Evolutionary conservation across 2,113 vertebrate genomes (phyloP).

Genomic region (Odocoileus hemionus): DNA sequence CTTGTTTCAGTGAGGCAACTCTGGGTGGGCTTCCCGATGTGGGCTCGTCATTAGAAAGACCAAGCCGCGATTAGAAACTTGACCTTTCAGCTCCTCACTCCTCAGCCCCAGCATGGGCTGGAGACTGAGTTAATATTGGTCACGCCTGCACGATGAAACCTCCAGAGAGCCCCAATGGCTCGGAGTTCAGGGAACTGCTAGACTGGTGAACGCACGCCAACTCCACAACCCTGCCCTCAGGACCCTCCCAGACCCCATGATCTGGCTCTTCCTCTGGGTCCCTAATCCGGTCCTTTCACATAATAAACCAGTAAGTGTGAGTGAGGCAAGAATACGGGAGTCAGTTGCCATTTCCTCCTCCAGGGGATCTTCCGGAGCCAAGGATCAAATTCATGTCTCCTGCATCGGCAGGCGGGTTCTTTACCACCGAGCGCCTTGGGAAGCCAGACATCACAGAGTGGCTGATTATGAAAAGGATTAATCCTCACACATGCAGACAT

Average conservation of each 20-base stretch:
- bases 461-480: accelerated
- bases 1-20: background rate
- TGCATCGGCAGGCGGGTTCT: accelerated
- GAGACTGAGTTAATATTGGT: no score
- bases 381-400: background rate
- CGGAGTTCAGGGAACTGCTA: accelerated
- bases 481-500: accelerated
- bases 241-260: accelerated
- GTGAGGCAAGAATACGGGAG: background rate
- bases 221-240: background rate
- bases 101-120: background rate
- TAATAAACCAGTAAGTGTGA: accelerated
- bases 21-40: no score
- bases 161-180: accelerated
- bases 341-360: background rate
- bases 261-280: background rate
- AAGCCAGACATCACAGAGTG: background rate
- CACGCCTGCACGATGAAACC: accelerated
- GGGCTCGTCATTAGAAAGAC: no score
- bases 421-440: background rate
- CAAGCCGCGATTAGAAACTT: accelerated
- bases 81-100: background rate
- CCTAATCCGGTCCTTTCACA: accelerated
- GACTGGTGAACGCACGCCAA: accelerated
- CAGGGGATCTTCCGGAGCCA: background rate